These are phyloP conservation scores for Hydrotaea cyrtoneurina DNA, from an alignment of 2,888 invertebrate species.

Conservation along the genomic window DNA sequence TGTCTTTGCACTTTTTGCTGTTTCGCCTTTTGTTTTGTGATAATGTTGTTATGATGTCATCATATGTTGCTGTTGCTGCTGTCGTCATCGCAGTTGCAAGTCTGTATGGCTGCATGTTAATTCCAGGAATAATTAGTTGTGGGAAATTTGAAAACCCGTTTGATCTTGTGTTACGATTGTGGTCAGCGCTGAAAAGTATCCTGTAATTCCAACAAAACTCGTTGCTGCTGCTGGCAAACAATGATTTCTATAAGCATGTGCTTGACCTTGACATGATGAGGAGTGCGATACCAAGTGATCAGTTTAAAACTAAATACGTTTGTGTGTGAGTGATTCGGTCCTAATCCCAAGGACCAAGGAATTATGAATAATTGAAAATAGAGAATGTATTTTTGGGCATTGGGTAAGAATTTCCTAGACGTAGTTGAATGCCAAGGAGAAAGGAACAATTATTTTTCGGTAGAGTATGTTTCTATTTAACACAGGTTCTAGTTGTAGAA, in stretches of 20 bases:
- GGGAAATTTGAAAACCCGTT: slow-evolving; percentile 56
- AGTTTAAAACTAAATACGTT: not conserved
- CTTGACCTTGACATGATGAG: slow-evolving; percentile 11
- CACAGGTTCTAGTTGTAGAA: no score
- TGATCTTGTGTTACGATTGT: not conserved
- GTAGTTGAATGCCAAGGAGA: no score
- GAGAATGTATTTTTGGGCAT: no score
- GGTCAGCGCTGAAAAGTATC: slow-evolving; percentile 9
- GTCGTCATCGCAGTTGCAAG: slow-evolving; percentile 10
- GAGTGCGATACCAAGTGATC: not conserved
- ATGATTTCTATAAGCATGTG: not conserved
- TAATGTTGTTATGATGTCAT: slow-evolving; percentile 29
- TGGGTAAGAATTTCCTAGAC: no score
- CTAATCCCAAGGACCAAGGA: no score
- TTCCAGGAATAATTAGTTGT: slow-evolving; percentile 43
- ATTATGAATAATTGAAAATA: no score
- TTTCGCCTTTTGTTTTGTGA: slow-evolving; percentile 23
- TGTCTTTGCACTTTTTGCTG: not conserved
- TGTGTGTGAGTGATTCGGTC: no score
- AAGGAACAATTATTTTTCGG: no score
- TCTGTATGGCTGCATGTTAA: not conserved
- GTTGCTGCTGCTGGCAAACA: not conserved
- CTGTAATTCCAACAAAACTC: slow-evolving; percentile 13
- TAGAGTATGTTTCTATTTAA: no score
- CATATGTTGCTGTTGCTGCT: slow-evolving; percentile 8